Evolutionary conservation across 1,140 invertebrate species (phyloP).

Genomic region (Trichonephila clavata): DNA sequence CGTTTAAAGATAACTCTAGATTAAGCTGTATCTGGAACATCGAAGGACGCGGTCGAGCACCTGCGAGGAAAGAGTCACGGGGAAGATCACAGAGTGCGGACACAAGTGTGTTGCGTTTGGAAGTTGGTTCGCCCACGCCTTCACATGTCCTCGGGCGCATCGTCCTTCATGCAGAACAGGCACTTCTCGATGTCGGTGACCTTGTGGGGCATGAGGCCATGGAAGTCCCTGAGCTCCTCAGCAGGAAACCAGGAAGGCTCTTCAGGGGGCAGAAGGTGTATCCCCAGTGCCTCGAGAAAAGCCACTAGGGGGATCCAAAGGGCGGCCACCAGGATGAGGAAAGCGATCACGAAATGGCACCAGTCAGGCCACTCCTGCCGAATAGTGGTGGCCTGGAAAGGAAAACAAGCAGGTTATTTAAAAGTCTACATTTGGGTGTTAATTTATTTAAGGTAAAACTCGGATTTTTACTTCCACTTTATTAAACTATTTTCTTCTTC

Average conservation of each 20-base stretch:
- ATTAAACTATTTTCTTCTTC: too few relatives aligned
- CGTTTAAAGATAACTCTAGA: too few relatives aligned
- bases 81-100: too few relatives aligned
- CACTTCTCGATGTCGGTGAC: conserved; percentile 88
- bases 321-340: conserved; percentile 89
- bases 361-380: conserved; percentile 90
- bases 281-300: conserved; percentile 87
- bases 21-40: too few relatives aligned
- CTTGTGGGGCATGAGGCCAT: conserved; percentile 91
- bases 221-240: conserved; percentile 92
- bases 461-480: too few relatives aligned
- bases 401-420: too few relatives aligned
- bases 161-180: conserved; percentile 85
- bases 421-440: too few relatives aligned
- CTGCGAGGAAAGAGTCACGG: too few relatives aligned
- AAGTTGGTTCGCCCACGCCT: neutral
- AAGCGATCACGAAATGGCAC: conserved; percentile 88
- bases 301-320: conserved; percentile 92
- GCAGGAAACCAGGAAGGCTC: conserved; percentile 95
- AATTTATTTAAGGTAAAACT: too few relatives aligned
- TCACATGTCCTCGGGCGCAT: conserved; percentile 35
- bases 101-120: too few relatives aligned
- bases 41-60: too few relatives aligned
- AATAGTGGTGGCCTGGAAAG: conserved; percentile 86
- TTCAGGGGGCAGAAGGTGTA: conserved; percentile 91